Conservation (phyloP, 2,888 invertebrate species). For the Apamea monoglypha region DNA sequence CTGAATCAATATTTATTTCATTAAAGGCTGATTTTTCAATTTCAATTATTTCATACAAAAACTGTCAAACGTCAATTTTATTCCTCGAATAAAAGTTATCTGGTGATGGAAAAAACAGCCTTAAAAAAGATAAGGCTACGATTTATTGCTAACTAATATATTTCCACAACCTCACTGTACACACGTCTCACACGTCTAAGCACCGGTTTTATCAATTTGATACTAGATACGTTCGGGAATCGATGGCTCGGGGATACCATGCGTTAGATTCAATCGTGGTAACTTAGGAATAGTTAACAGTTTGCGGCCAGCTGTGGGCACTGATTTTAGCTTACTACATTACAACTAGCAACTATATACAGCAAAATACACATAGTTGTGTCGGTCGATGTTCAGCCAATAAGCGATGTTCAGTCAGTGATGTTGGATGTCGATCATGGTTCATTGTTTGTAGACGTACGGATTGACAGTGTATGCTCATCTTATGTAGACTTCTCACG, state of each 20-base stretch:
- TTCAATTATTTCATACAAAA: too few relatives aligned
- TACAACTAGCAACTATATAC: constrained; percentile 1
- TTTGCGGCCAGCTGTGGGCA: constrained; percentile 20
- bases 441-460: background rate
- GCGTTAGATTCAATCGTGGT: constrained; percentile 24
- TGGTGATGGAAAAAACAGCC: too few relatives aligned
- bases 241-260: constrained; percentile 3
- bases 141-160: background rate
- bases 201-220: constrained; percentile 5
- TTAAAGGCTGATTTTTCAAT: too few relatives aligned
- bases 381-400: constrained; percentile 4
- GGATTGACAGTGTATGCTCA: background rate
- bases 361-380: constrained; percentile 8
- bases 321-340: constrained; percentile 32
- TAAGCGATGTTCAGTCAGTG: constrained; percentile 23
- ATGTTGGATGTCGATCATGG: background rate
- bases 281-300: constrained; percentile 40
- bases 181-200: background rate
- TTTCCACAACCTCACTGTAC: background rate
- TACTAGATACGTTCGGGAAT: constrained; percentile 16
- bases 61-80: too few relatives aligned
- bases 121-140: background rate
- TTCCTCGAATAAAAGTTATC: too few relatives aligned
- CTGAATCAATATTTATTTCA: background rate
- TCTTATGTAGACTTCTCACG: background rate